A percentile compares a stretch with the other conserved stretches of the same genome.
phyloP scores from a whole-genome alignment of 2,113 vertebrate species.

The Nycticorax nycticorax region DNA sequence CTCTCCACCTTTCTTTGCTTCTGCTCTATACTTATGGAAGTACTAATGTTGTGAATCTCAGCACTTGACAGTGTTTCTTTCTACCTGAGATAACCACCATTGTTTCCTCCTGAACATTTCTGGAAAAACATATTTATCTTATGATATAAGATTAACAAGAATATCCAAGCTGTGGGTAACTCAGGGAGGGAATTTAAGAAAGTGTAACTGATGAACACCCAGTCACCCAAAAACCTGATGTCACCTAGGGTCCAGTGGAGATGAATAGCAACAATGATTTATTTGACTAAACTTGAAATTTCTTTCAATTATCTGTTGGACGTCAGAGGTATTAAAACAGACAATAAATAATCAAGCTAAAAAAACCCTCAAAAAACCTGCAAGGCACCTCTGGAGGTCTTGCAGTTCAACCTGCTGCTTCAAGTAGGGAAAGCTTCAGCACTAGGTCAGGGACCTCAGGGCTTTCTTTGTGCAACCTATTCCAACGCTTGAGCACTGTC shows the following conservation, averaged over 20 bases:
- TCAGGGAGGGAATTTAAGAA: neutral
- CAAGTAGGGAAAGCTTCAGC: neutral
- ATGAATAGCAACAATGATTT: neutral
- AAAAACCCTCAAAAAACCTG: neutral
- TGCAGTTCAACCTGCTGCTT: neutral
- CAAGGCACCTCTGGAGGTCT: neutral
- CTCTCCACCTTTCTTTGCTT: neutral
- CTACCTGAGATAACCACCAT: neutral
- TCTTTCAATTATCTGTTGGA: neutral
- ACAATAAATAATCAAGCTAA: neutral
- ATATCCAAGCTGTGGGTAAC: neutral
- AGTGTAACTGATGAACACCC: neutral
- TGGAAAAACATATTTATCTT: neutral
- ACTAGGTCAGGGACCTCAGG: too few species aligned
- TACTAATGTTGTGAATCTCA: slow-evolving; percentile 1
- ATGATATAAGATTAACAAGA: neutral
- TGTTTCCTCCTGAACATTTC: neutral
- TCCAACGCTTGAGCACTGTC: neutral
- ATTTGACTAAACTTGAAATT: neutral
- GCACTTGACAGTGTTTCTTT: neutral
- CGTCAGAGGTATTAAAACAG: neutral
- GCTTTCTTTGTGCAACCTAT: neutral
- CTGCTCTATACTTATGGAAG: neutral
- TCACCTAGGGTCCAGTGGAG: neutral
- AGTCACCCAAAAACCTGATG: neutral